phyloP scores from a whole-genome alignment of 1,140 invertebrate species.

The Cyclargus thomasi region DNA sequence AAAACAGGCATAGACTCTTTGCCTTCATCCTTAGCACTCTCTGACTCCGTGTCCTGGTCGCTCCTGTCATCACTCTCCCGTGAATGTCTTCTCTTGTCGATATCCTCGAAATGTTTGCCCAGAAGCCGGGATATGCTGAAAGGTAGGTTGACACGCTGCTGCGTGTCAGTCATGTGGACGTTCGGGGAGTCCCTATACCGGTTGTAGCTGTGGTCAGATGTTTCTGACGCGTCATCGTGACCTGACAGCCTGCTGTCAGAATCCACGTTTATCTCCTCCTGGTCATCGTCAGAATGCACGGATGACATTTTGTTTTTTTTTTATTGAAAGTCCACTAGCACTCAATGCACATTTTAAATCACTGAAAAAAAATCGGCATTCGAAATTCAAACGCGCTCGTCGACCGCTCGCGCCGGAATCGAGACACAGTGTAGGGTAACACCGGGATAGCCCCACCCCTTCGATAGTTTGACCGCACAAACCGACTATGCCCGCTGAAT shows the following conservation, averaged over 20 bases:
- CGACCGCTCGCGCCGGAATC: constrained; percentile 65
- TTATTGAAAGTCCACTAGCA: constrained; percentile 48
- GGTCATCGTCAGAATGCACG: constrained; percentile 76
- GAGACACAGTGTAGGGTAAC: constrained; percentile 71
- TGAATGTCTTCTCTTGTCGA: constrained; percentile 62
- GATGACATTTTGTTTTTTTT: constrained; percentile 61
- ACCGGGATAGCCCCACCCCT: constrained; percentile 74
- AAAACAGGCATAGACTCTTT: constrained; percentile 67
- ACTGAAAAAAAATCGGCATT: constrained; percentile 18
- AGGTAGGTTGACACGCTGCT: constrained; percentile 78
- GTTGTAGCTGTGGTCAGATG: constrained; percentile 64
- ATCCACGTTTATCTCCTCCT: constrained; percentile 78
- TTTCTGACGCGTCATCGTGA: constrained; percentile 64
- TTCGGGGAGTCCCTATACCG: constrained; percentile 63
- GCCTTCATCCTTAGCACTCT: constrained; percentile 71
- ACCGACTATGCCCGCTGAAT: constrained; percentile 71
- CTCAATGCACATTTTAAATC: constrained; percentile 30
- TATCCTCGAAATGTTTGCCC: constrained; percentile 80
- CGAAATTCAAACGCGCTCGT: constrained; percentile 47
- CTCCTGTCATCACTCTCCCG: constrained; percentile 73
- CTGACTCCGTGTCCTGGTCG: constrained; percentile 67
- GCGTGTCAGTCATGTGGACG: constrained; percentile 62
- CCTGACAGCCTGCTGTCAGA: constrained; percentile 77
- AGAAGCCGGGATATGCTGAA: constrained; percentile 83
- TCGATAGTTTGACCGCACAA: constrained; percentile 69